Percentiles rank a stretch among this genome's conserved stretches.
Conservation (phyloP, 2,888 invertebrate genomes). For the Leptinotarsa tumamoca region DNA sequence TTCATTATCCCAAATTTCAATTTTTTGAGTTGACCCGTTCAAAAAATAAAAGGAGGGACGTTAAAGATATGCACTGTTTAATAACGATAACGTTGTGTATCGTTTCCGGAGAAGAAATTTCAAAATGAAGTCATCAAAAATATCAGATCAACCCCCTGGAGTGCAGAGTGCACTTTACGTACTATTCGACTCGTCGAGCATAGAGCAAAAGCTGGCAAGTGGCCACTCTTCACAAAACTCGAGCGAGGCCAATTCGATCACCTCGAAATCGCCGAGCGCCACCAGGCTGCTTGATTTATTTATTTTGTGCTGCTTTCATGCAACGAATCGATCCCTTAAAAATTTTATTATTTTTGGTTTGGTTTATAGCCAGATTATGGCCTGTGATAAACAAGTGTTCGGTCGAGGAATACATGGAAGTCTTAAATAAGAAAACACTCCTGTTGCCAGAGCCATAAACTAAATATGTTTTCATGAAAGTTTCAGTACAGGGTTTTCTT, state of each 20-base stretch:
- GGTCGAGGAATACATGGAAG: slow-evolving; percentile 37
- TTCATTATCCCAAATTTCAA: no score
- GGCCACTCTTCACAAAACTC: slow-evolving; percentile 40
- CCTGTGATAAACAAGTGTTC: slow-evolving; percentile 48
- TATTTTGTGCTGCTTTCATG: slow-evolving; percentile 49
- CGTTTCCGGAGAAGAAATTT: no score
- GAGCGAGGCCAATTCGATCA: slow-evolving; percentile 46
- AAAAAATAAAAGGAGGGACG: no score
- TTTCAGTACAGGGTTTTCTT: slow-evolving; percentile 32
- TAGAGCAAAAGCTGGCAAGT: slow-evolving; percentile 37
- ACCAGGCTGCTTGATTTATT: slow-evolving; percentile 49
- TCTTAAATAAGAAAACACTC: slow-evolving; percentile 35
- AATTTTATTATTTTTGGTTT: slow-evolving; percentile 51
- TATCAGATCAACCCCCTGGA: neutral
- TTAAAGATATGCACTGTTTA: no score
- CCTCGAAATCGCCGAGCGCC: slow-evolving; percentile 44
- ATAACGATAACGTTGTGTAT: no score
- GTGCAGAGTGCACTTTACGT: neutral
- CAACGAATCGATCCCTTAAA: slow-evolving; percentile 52
- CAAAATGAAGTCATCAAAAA: neutral
- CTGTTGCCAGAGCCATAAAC: slow-evolving; percentile 36
- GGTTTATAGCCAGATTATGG: slow-evolving; percentile 45
- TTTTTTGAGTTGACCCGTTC: no score
- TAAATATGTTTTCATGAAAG: slow-evolving; percentile 39
- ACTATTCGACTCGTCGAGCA: neutral